These are phyloP conservation scores for Megathymus violae DNA, from an alignment of 1,140 invertebrate species.

Conservation along the genomic window DNA sequence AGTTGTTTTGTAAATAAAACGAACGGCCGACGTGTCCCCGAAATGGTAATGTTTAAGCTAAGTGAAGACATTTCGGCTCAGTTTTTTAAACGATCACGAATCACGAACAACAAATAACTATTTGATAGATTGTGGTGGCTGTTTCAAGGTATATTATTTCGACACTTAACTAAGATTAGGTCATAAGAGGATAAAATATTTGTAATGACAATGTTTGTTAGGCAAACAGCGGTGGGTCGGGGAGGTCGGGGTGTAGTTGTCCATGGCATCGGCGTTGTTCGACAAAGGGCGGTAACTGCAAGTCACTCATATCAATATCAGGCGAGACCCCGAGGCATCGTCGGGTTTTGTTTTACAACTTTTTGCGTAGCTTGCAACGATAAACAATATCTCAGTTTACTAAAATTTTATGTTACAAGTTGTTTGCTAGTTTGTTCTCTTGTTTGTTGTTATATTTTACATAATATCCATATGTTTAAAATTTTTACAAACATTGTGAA, in stretches of 20 bases:
- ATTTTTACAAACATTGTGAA: too few species aligned
- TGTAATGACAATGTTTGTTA: slow-evolving; percentile 70
- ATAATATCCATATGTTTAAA: slow-evolving; percentile 10
- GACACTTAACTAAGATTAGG: slow-evolving; percentile 52
- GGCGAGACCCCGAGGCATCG: slow-evolving; percentile 50
- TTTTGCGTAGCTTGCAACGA: slow-evolving; percentile 63
- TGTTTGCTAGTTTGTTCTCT: slow-evolving; percentile 26
- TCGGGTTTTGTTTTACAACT: slow-evolving; percentile 70
- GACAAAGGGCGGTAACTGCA: slow-evolving; percentile 71
- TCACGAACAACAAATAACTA: slow-evolving; percentile 31
- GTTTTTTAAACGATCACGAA: slow-evolving; percentile 17
- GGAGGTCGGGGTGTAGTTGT: slow-evolving; percentile 54
- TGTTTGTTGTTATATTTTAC: slow-evolving; percentile 17
- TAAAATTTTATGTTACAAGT: slow-evolving; percentile 26
- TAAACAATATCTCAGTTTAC: slow-evolving; percentile 32
- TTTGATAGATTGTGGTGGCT: slow-evolving; percentile 31
- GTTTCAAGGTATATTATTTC: slow-evolving; percentile 30
- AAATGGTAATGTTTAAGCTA: background rate
- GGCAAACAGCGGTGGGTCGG: slow-evolving; percentile 56
- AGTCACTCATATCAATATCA: slow-evolving; percentile 82
- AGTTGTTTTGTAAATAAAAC: background rate
- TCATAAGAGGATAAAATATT: slow-evolving; percentile 63
- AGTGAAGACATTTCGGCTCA: slow-evolving; percentile 24
- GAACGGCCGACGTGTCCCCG: slow-evolving; percentile 1
- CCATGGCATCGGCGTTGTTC: slow-evolving; percentile 63